Percentiles rank a stretch among this genome's conserved stretches.
Evolutionary conservation across 2,113 vertebrate genomes (phyloP).

Genomic region (Hystrix cristata): DNA sequence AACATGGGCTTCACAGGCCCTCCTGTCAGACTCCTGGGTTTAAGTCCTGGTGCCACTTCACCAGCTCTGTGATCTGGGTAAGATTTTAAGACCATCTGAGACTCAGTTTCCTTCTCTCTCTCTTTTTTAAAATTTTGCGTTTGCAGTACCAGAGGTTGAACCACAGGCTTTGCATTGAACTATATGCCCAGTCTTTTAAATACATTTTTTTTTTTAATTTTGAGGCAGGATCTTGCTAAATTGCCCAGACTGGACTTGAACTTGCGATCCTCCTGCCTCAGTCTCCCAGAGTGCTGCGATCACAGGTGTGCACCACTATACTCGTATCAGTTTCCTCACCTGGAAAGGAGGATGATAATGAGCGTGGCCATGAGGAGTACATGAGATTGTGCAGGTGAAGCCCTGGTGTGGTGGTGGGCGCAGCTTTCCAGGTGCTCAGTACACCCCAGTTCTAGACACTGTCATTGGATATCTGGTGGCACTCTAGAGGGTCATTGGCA

Average conservation of each 20-base stretch:
- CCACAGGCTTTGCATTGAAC: not conserved
- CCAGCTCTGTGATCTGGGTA: not conserved
- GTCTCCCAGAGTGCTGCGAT: not conserved
- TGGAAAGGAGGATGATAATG: not conserved
- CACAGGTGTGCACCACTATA: not conserved
- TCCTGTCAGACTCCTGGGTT: not conserved
- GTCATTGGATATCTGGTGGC: fast-evolving
- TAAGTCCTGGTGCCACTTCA: not conserved
- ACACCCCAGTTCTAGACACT: fast-evolving
- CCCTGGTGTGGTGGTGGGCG: not conserved
- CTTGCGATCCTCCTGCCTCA: not conserved
- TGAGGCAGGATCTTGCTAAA: not conserved
- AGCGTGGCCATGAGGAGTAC: not conserved
- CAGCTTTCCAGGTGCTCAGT: not conserved
- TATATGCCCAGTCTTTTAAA: too few relatives aligned
- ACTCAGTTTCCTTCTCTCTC: not conserved
- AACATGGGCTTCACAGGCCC: too few relatives aligned
- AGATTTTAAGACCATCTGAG: not conserved
- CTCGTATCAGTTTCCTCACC: not conserved
- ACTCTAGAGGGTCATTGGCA: not conserved
- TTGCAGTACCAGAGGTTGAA: not conserved
- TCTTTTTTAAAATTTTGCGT: not conserved
- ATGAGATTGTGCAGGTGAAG: not conserved
- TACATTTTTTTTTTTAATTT: not conserved
- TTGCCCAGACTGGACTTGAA: not conserved